phyloP scores from a whole-genome alignment of 2,888 invertebrate species.

The Macaria notata region DNA sequence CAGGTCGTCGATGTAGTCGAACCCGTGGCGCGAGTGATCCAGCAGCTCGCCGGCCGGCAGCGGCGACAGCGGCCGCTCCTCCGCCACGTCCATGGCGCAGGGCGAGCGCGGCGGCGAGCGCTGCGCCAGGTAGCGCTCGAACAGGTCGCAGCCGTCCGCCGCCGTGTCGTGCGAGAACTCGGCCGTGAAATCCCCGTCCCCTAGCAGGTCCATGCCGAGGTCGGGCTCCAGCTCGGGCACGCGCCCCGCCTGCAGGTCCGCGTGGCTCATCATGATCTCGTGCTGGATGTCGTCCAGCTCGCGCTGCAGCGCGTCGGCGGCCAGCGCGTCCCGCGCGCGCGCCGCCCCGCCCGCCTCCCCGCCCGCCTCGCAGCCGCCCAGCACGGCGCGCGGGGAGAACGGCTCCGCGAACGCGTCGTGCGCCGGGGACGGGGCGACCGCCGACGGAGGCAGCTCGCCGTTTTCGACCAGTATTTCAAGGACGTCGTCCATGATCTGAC shows the following conservation, averaged over 20 bases:
- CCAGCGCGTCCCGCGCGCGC: conserved; percentile 60
- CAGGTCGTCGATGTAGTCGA: conserved; percentile 73
- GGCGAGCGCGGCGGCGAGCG: conserved; percentile 56
- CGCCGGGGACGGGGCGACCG: conserved; percentile 84
- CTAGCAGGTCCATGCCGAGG: conserved; percentile 54
- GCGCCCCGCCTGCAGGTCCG: conserved; percentile 54
- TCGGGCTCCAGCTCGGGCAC: conserved; percentile 58
- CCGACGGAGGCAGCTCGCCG: conserved; percentile 95
- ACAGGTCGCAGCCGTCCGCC: conserved; percentile 66
- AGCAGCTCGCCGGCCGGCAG: conserved; percentile 68
- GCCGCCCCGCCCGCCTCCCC: conserved; percentile 58
- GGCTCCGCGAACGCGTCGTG: conserved; percentile 37
- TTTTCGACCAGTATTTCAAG: conserved; percentile 96
- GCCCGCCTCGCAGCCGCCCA: no score
- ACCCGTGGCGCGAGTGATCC: conserved; percentile 64
- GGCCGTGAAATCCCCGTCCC: conserved; percentile 58
- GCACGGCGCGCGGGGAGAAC: conserved; percentile 61
- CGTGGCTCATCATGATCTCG: conserved; percentile 72
- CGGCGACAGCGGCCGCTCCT: conserved; percentile 66
- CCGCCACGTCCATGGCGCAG: conserved; percentile 64
- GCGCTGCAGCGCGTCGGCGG: conserved; percentile 68
- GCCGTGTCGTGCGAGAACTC: conserved; percentile 64
- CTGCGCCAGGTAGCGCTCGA: conserved; percentile 62
- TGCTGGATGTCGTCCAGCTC: conserved; percentile 73
- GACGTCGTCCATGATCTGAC: conserved; percentile 95